phyloP scores from a whole-genome alignment of 2,113 vertebrate genomes.

The Macquaria ambigua region DNA sequence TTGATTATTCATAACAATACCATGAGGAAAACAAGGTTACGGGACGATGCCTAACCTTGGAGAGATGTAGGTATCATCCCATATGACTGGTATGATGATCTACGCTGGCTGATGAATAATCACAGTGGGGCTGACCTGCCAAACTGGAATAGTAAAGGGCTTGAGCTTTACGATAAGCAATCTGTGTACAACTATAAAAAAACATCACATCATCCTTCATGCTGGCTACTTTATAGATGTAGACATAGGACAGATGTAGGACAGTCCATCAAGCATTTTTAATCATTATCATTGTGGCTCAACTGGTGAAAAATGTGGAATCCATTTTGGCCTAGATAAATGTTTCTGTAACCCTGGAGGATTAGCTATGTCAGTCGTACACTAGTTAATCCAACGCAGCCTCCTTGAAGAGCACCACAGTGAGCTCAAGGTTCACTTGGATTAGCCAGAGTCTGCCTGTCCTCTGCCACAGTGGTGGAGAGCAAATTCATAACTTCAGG shows the following conservation, averaged over 20 bases:
- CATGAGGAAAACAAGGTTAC: conserved; percentile 43
- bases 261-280: conserved; percentile 20
- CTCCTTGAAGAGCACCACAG: conserved; percentile 15
- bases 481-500: conserved; percentile 1
- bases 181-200: neutral
- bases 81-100: conserved; percentile 32
- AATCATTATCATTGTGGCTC: conserved; percentile 33
- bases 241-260: conserved; percentile 35
- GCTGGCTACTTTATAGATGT: conserved; percentile 22
- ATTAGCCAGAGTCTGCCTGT: conserved; percentile 7
- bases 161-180: conserved; percentile 26
- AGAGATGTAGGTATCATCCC: conserved; percentile 32
- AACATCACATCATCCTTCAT: conserved; percentile 45
- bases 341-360: conserved; percentile 46
- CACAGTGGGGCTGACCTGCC: conserved; percentile 35
- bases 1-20: conserved; percentile 62
- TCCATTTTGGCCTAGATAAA: conserved; percentile 56
- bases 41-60: conserved; percentile 34
- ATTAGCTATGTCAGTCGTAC: conserved; percentile 42
- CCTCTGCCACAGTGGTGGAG: neutral
- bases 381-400: conserved; percentile 45
- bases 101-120: conserved; percentile 37
- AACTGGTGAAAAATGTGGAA: conserved; percentile 39
- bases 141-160: conserved; percentile 32
- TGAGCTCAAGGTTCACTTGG: conserved; percentile 29